Evolutionary conservation across 23 tunicate species (phyloP), one percentile per base, ranked within the genome.

Genomic region (Trididemnum clinides): DNA sequence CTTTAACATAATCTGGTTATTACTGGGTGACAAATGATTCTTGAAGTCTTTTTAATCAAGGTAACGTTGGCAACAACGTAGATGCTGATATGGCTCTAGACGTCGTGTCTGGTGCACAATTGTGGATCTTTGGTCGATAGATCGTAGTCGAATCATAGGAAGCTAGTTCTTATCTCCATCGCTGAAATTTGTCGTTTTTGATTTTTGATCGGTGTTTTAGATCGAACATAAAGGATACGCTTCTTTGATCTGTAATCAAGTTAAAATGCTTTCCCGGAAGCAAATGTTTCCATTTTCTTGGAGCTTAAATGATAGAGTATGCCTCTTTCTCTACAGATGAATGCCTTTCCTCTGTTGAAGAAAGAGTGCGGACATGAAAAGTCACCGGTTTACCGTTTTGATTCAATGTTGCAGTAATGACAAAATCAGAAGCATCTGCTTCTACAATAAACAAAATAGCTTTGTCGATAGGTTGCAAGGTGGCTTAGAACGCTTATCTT

Each of bases 301-400:
- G 3, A 4, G 87, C 87, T 28, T 74, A 35, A 1, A 83, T 35
- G 6, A 83, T 30, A 28, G 86, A 81, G 23, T 29, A 35, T 12
- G 77, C 76, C 31, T 83, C 78, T 32, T 78, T 86, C 32, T 86
- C 90, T 1, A 86, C 78, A 21, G 77, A 29, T 1, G 78, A 62
- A 64, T 86, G 65, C 10, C 70, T 37, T 19, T 38, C 28, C 30
- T 86, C 90, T 31, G 28, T 57, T 1, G 33, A 1, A 54, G 72
- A 28, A 4, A 83, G 34, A 12, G 80, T 83, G 27, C 87, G 33
- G 1, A 80, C 26, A 22, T 66, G 38, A 85, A 74, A 85, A 6
- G 71, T 83, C 2, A 85, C 89, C 2, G 57, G 77, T 22, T 27
- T n/a, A 6, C 31, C 26, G 33, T 81, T 33, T 34, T 33, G 77